These are phyloP conservation scores for Spea bombifrons DNA, from an alignment of 2,113 vertebrate genomes.

Conservation along the genomic window DNA sequence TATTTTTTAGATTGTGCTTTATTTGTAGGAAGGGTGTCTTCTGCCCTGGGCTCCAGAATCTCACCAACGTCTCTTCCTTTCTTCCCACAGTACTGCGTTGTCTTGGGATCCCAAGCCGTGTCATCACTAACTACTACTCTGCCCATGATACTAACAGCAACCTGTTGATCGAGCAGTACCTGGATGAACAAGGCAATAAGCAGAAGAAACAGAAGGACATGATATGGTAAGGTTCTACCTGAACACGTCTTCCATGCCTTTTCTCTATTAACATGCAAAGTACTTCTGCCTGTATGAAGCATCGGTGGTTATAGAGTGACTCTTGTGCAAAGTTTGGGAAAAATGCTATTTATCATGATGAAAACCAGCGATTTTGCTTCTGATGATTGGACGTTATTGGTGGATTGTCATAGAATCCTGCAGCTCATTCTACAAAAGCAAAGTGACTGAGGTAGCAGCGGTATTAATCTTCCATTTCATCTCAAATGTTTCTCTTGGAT, in stretches of 20 bases:
- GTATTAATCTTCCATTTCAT: too few relatives aligned
- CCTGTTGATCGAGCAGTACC: conserved; percentile 79
- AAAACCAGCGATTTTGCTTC: background rate
- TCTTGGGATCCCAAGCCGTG: conserved; percentile 70
- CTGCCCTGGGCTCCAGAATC: background rate
- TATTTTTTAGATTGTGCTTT: too few relatives aligned
- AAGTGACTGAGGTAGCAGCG: too few relatives aligned
- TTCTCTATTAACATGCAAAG: background rate
- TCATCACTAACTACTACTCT: conserved; percentile 74
- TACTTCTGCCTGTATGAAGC: too few relatives aligned
- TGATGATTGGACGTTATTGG: too few relatives aligned
- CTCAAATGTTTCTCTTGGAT: background rate
- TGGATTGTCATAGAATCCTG: too few relatives aligned
- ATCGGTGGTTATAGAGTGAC: too few relatives aligned
- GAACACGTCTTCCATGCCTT: background rate
- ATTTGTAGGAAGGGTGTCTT: too few relatives aligned
- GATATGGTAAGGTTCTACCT: conserved; percentile 75
- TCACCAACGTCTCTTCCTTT: background rate
- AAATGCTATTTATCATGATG: background rate
- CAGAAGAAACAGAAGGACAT: conserved; percentile 66
- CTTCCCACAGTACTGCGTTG: conserved; percentile 62
- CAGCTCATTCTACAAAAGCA: too few relatives aligned
- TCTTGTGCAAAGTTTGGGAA: too few relatives aligned
- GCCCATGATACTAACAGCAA: conserved; percentile 81
- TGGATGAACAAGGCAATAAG: conserved; percentile 63